Base-by-base conservation (phyloP, 2,797 vertebrate species). In the Xenops minutus region DNA sequence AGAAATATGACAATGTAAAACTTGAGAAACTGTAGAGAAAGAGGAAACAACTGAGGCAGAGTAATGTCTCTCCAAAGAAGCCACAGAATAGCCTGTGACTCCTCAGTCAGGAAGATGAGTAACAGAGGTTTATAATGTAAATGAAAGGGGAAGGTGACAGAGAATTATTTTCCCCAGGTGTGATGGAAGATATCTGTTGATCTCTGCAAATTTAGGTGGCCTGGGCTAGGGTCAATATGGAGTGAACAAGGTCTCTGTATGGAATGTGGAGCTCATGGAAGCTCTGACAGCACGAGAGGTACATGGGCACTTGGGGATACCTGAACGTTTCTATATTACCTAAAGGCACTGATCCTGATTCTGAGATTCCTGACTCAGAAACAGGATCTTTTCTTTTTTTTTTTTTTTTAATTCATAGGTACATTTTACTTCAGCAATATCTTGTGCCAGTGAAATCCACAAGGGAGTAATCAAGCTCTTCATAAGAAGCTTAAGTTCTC, bases 401-500 rank as follows among this genome's bases (percentile, higher is more conserved):
- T 14, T 49, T 48, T 14, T 27, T 71, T 59, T 68, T 12, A 68
- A 54, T 76, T 88, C 43, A 36, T 7, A 29, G 24, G 36, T 71
- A 27, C 2, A 2, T 91, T 78, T 80, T 79, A 58, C 36, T 80
- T 83, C 77, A 78, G 41, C 36, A 54, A 13, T 48, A 32, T 26
- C 62, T 88, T 67, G 6, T 59, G 36, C 48, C 39, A 43, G 13
- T 59, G 37, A 77, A 94, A 86, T 74, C 68, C 49, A 56, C 27
- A n/a, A 30, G 24, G 56, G 43, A 86, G 39, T 59, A 85, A 83
- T 72, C 76, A 86, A 93, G 43, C 36, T 76, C 44, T 89, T 76
- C 37, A 7, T 83, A 94, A 92, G 91, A 88, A 55, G 79, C 85
- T 93, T 83, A 88, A 83, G 48, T 36, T 85, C 48, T 79, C 30